Percentiles rank a stretch among this genome's conserved stretches.
Conservation (phyloP, 2,797 vertebrate species). For the Atherinosoma microstoma region DNA sequence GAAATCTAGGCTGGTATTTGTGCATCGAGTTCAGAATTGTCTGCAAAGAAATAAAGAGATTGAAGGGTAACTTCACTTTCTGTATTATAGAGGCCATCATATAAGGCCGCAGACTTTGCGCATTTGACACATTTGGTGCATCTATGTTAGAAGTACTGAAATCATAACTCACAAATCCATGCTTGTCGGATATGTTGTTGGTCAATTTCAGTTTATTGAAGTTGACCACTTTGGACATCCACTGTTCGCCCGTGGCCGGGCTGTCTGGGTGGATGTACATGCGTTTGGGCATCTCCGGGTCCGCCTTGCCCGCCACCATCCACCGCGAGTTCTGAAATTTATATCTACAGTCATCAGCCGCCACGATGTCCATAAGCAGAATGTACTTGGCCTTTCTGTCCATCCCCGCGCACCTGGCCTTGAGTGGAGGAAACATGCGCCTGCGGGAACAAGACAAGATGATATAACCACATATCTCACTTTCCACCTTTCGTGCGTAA, state of each 20-base stretch:
- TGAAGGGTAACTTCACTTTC: too few relatives aligned
- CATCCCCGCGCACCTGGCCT: slow-evolving; percentile 90
- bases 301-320: slow-evolving; percentile 95
- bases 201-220: slow-evolving; percentile 97
- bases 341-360: slow-evolving; percentile 92
- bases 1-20: slow-evolving; percentile 94
- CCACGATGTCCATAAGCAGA: slow-evolving; percentile 93
- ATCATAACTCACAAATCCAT: slow-evolving; percentile 90
- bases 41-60: slow-evolving; percentile 67
- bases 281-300: slow-evolving; percentile 94
- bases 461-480: background rate
- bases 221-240: slow-evolving; percentile 94
- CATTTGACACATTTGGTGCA: background rate
- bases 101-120: background rate
- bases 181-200: slow-evolving; percentile 95
- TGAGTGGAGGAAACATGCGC: slow-evolving; percentile 95
- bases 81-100: background rate
- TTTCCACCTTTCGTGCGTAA: background rate
- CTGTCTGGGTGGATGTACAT: slow-evolving; percentile 97
- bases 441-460: slow-evolving; percentile 67
- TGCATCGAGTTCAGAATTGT: slow-evolving; percentile 97
- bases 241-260: slow-evolving; percentile 92
- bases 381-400: slow-evolving; percentile 91
- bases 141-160: background rate
- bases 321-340: slow-evolving; percentile 95